Base-by-base conservation (phyloP, 2,113 vertebrate genomes). In the Mugil cephalus region DNA sequence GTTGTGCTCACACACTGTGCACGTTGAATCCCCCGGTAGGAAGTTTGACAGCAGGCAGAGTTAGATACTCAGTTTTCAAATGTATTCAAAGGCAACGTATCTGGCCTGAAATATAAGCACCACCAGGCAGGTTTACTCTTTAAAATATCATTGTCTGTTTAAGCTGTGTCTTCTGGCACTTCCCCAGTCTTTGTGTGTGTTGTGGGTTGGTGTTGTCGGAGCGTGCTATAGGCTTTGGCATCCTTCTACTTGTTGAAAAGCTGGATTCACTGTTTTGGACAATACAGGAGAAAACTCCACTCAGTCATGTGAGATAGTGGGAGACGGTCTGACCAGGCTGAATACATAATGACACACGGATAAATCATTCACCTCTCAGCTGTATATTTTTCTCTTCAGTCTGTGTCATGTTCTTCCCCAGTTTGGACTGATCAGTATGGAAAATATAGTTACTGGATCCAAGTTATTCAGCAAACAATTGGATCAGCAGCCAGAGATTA, bases 331-430 rank as follows among this genome's bases (percentile, higher is more conserved):
- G 80, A 63, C 47, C 13, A 48, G 9, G 35, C 45, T 13, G 43
- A 68, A 76, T 40, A 35, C 59, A 77, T 77, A 77, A 84, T 75
- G 71, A 86, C 71, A 83, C 42, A 51, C 3, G 18, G 43, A 70
- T 84, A 81, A 86, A 83, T 80, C 78, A 69, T 77, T 21, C 59
- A 35, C 19, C 48, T 79, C 65, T 62, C 53, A 50, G 21, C 48
- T 80, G 10, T 73, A 55, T 80, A 56, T 64, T 77, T 83, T 62
- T 65, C 65, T 51, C 42, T 42, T 19, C 17, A 6, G 21, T 65
- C 50, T 69, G 62, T 45, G 55, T 65, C 19, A 30, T 59, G 17
- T 30, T 43, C 38, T 19, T 52, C 74, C 73, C 35, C 12, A 30
- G 51, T 19, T 65, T 81, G 55, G 30, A 52, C 60, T 30, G 34